phyloP scores from a whole-genome alignment of 2,888 invertebrate species.

The Thymelicus acteon region DNA sequence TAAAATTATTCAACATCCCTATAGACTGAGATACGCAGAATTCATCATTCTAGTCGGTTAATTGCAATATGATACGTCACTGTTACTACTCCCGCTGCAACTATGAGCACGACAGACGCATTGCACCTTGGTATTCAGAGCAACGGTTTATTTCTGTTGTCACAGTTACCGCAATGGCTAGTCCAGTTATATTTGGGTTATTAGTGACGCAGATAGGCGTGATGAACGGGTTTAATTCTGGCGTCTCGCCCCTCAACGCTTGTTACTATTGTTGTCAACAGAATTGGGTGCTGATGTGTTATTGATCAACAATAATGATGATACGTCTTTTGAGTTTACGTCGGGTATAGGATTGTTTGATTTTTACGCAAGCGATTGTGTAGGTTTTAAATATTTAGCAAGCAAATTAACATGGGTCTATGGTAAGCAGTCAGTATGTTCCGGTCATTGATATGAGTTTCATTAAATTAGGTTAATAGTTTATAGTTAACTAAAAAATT shows the following conservation, averaged over 20 bases:
- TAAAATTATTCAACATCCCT: too few relatives aligned
- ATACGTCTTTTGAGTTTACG: not conserved
- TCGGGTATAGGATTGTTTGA: not conserved
- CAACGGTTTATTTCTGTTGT: constrained; percentile 79
- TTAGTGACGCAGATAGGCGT: constrained; percentile 80
- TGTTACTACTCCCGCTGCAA: constrained; percentile 10
- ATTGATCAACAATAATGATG: constrained; percentile 22
- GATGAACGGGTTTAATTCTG: constrained; percentile 75
- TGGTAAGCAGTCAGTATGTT: too few relatives aligned
- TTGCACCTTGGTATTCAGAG: constrained; percentile 70
- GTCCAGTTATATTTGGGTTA: constrained; percentile 74
- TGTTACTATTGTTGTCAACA: constrained; percentile 69
- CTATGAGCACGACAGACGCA: constrained; percentile 57
- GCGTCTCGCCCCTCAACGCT: constrained; percentile 54
- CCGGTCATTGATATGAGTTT: not conserved
- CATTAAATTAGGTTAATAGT: too few relatives aligned
- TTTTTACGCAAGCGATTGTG: not conserved
- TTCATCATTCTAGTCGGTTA: not conserved
- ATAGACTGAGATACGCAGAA: not conserved
- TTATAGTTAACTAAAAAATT: too few relatives aligned
- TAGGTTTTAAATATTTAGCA: too few relatives aligned
- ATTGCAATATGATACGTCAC: constrained; percentile 37
- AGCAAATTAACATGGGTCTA: too few relatives aligned
- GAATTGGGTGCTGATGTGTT: constrained; percentile 35
- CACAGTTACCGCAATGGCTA: constrained; percentile 68